These are phyloP conservation scores for Bubalus kerabau DNA, from an alignment of 2,113 vertebrate genomes.

Conservation along the genomic window DNA sequence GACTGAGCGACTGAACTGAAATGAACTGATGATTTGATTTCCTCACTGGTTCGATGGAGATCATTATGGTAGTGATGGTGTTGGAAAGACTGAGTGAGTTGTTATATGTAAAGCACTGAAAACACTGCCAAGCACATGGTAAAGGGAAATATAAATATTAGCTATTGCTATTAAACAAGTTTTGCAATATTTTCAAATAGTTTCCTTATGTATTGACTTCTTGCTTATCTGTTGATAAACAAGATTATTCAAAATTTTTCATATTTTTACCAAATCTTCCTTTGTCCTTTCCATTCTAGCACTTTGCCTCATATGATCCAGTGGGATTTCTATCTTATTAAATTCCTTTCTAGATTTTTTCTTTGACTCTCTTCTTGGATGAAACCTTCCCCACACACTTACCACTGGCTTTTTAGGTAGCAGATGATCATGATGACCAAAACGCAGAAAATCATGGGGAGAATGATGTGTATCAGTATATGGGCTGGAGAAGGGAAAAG, in stretches of 20 bases:
- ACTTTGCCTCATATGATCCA: neutral
- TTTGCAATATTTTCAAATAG: neutral
- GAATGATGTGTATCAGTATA: constrained; percentile 37
- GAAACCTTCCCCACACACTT: constrained; percentile 57
- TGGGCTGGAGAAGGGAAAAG: constrained; percentile 66
- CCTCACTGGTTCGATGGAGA: neutral
- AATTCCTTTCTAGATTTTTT: neutral
- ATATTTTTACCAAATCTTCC: neutral
- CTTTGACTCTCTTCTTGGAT: neutral
- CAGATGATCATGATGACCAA: constrained; percentile 53
- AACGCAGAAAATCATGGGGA: constrained; percentile 54
- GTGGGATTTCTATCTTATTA: neutral
- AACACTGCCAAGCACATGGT: neutral
- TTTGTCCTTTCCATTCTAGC: neutral
- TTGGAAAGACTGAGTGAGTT: neutral
- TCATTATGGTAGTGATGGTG: neutral
- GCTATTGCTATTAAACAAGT: neutral
- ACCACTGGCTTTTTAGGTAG: constrained; percentile 79
- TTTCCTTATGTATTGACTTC: neutral
- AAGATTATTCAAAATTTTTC: neutral
- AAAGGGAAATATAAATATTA: neutral
- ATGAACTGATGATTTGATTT: neutral
- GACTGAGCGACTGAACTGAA: no score
- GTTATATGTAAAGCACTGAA: neutral
- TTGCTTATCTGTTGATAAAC: neutral